Evolutionary conservation across 2,888 invertebrate species (phyloP).

Genomic region (Anthophora plumipes): DNA sequence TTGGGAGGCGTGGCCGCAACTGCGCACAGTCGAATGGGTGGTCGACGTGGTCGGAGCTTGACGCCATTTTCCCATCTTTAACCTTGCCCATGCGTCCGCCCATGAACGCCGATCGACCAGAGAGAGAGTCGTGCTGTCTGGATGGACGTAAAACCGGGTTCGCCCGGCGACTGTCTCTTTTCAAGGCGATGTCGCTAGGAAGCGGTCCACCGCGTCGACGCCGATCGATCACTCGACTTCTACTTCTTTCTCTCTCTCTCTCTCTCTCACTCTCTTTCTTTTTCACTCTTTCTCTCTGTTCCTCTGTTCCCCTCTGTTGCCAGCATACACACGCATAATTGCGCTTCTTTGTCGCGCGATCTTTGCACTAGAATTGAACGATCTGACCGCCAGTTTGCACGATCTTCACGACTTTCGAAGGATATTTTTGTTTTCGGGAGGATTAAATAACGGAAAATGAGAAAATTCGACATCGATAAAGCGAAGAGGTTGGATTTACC

Average conservation of each 20-base stretch:
- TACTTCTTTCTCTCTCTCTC: conserved; percentile 17
- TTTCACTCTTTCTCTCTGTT: conserved; percentile 12
- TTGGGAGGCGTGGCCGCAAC: conserved; percentile 53
- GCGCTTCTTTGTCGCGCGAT: conserved; percentile 8
- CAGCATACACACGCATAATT: conserved; percentile 10
- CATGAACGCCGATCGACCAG: conserved; percentile 59
- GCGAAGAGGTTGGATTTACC: not conserved
- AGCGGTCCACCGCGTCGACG: conserved; percentile 51
- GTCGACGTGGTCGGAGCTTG: conserved; percentile 33
- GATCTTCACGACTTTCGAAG: not conserved
- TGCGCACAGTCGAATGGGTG: conserved; percentile 62
- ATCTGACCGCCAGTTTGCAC: not conserved
- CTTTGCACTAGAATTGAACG: conserved; percentile 8
- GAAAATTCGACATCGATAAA: not conserved
- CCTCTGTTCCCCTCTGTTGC: not conserved
- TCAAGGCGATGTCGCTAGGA: conserved; percentile 54
- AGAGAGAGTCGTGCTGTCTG: conserved; percentile 45
- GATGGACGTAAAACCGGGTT: conserved; percentile 61
- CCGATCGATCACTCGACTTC: conserved; percentile 66
- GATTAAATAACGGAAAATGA: not conserved
- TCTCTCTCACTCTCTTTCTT: not conserved
- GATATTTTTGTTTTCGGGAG: not conserved
- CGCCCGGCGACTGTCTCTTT: conserved; percentile 52
- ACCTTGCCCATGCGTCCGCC: conserved; percentile 53
- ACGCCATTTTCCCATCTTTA: conserved; percentile 65